phyloP scores from a whole-genome alignment of 2,797 vertebrate species.

The Hybognathus amarus region DNA sequence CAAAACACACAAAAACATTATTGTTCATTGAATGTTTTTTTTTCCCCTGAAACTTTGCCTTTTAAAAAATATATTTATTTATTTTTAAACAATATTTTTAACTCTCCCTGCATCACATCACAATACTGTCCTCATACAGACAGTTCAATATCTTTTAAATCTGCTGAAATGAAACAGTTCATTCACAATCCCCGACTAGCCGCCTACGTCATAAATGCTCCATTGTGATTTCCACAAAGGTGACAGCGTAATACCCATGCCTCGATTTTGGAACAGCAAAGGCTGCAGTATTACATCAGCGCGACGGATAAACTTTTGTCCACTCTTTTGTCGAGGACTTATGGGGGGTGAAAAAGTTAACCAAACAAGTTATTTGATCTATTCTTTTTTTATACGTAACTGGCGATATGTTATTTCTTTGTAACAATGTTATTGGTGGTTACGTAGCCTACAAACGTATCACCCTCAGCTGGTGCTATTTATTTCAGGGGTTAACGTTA shows the following conservation, averaged over 20 bases:
- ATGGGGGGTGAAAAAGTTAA: neutral
- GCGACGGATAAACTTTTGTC: slow-evolving; percentile 29
- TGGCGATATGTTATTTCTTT: no score
- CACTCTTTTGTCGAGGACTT: slow-evolving; percentile 38
- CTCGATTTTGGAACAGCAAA: slow-evolving; percentile 71
- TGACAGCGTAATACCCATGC: slow-evolving; percentile 68
- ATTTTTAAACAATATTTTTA: no score
- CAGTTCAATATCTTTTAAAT: slow-evolving; percentile 4
- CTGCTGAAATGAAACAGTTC: slow-evolving; percentile 42
- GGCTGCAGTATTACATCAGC: slow-evolving; percentile 64
- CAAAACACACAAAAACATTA: neutral
- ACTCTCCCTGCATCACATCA: neutral
- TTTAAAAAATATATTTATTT: no score
- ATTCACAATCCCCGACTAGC: slow-evolving; percentile 62
- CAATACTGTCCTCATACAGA: neutral
- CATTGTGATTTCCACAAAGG: slow-evolving; percentile 67
- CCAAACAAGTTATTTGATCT: no score
- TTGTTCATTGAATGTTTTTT: neutral
- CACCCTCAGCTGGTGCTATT: no score
- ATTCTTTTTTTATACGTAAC: no score
- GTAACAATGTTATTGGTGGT: no score
- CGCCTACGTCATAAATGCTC: slow-evolving; percentile 67
- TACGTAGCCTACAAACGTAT: no score
- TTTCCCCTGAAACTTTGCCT: no score
- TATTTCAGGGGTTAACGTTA: no score